A percentile compares a stretch with the other conserved stretches of the same genome.
Conservation (phyloP, 1,140 invertebrate genomes). For the Drosophila persimilis region DNA sequence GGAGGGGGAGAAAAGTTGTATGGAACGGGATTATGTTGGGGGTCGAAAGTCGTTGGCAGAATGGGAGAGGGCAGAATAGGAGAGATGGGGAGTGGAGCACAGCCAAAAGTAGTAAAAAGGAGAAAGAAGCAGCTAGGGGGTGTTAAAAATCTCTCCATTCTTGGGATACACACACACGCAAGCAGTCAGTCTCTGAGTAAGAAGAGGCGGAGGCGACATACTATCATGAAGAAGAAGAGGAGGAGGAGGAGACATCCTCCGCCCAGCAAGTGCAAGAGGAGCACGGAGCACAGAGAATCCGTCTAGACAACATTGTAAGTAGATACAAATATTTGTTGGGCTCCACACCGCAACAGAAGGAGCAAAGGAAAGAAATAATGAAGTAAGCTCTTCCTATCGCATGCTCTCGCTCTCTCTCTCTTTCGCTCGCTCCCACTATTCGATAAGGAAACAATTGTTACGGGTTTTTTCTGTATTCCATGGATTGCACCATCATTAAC, state of each 20-base stretch:
- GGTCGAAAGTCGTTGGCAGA: conserved; percentile 40
- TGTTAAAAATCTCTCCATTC: conserved; percentile 20
- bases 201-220: neutral
- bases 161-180: conserved; percentile 40
- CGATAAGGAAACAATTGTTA: conserved; percentile 49
- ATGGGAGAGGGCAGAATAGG: conserved; percentile 19
- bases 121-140: conserved; percentile 40
- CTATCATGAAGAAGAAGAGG: too few relatives aligned
- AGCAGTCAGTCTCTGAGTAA: conserved; percentile 6
- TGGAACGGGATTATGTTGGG: conserved; percentile 10
- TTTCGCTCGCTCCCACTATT: conserved; percentile 15
- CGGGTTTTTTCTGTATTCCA: conserved; percentile 36
- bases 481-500: conserved; percentile 63
- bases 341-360: conserved; percentile 1
- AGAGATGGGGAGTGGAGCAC: conserved; percentile 51
- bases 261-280: conserved; percentile 7
- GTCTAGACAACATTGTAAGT: conserved; percentile 71
- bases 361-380: conserved; percentile 39
- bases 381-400: conserved; percentile 4
- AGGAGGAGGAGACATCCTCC: too few relatives aligned
- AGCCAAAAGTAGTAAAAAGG: conserved; percentile 70
- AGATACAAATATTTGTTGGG: conserved; percentile 63
- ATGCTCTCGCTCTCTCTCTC: neutral
- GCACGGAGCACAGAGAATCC: conserved; percentile 22
- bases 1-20: conserved; percentile 1